Percentiles rank a stretch among this genome's conserved stretches.
Conservation (phyloP, 2,113 vertebrate genomes). For the Gallinago undulata region DNA sequence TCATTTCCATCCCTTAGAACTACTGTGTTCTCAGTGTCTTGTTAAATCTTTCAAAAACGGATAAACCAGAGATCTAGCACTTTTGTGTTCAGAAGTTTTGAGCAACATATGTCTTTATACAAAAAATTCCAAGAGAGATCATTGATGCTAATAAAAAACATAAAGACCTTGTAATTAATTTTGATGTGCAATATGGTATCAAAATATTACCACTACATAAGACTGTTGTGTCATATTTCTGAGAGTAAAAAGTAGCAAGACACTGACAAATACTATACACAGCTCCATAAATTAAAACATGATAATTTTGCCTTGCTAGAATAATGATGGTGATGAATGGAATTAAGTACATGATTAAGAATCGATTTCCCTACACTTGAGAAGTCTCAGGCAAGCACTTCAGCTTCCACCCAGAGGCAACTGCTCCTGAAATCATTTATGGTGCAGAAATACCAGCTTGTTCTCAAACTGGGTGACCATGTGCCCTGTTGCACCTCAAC, state of each 20-base stretch:
- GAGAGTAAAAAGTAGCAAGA: background rate
- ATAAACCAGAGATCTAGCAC: background rate
- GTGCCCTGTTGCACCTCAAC: background rate
- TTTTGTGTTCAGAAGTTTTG: background rate
- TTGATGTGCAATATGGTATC: background rate
- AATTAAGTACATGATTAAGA: constrained; percentile 23
- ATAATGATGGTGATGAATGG: background rate
- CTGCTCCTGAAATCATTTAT: background rate
- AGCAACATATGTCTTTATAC: background rate
- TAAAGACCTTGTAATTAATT: background rate
- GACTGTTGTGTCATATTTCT: background rate
- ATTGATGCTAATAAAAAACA: background rate
- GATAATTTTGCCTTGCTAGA: background rate
- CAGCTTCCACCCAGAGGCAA: background rate
- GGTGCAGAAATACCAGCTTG: background rate
- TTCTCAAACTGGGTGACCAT: background rate
- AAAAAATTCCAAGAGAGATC: background rate
- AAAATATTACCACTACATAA: background rate
- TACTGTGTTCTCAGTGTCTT: background rate
- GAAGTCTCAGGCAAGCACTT: background rate
- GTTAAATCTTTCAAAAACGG: background rate
- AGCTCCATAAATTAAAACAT: background rate
- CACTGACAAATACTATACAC: background rate
- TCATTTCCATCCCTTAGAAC: background rate
- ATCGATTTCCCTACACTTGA: background rate